Base-by-base conservation (phyloP, 2,888 invertebrate species). In the Melipona beecheii region DNA sequence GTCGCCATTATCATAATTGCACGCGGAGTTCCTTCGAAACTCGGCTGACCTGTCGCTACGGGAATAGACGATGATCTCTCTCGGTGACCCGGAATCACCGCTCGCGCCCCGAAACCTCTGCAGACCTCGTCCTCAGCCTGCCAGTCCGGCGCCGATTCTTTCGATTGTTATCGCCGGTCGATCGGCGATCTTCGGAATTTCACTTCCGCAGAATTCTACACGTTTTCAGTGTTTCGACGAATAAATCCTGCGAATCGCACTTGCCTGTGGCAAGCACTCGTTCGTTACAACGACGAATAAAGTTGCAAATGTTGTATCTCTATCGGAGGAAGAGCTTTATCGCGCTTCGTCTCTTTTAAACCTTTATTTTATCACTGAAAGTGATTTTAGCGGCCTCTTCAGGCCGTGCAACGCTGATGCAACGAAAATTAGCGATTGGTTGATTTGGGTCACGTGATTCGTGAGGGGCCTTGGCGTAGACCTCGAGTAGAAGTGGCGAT, bases 1-100 rank as follows among this genome's bases (percentile, higher is more conserved):
- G 84, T 86, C 89, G 91, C 92, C 92, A 93, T 94, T 93, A 94
- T 93, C 94, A 94, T 94, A 94, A 94, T 94, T 94, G 91, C 92
- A 89, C 91, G 90, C 84, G 83, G 86, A 87, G 89, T 90, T 88
- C 86, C 90, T 89, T 90, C 90, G 90, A 89, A 90, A 89, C 89
- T 89, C 90, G 86, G 85, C 85, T 90, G 90, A 90, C 90, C 90
- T 83, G 90, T 86, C 83, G 87, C 89, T 83, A 84, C 86, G 86
- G 83, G 90, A 90, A 90, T 86, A 87, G 89, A 82, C 84, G 84
- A 89, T 88, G 84, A 88, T 87, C 87, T 85, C 83, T 52, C 78
- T 85, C 84, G 83, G 84, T 87, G 90, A 90, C 88, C 87, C 68
- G 85, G 82, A 87, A 90, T 86, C 84, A 74, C 36, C 68, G 69